A percentile compares a stretch with the other conserved stretches of the same genome.
Conservation (phyloP, 2,797 vertebrate genomes). For the Carcharodon carcharias region DNA sequence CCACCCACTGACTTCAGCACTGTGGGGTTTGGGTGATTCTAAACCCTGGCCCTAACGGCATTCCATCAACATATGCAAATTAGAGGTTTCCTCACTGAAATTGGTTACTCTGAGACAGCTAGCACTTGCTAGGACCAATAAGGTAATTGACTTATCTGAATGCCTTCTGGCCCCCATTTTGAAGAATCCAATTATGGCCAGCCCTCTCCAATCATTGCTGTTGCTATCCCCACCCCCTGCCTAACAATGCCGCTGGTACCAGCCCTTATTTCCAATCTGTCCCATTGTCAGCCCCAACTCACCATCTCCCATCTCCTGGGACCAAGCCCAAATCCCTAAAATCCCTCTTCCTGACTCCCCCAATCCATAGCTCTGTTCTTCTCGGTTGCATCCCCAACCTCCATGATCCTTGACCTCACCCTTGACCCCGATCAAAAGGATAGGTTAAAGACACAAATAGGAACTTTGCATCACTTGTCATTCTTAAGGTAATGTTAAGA, state of each 20-base stretch:
- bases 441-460: not conserved
- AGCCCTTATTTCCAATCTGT: not conserved
- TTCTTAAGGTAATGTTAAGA: not conserved
- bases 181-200: not conserved
- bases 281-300: not conserved
- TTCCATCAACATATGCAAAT: not conserved
- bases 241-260: not conserved
- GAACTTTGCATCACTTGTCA: not conserved
- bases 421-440: not conserved
- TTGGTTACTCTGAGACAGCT: not conserved
- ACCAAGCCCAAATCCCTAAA: not conserved
- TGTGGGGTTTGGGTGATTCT: not conserved
- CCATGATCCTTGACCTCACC: not conserved
- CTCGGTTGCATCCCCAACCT: fast-evolving
- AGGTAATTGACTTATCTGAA: not conserved
- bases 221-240: not conserved
- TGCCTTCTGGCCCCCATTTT: not conserved
- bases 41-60: not conserved
- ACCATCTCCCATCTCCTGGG: not conserved
- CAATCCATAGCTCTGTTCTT: too few species aligned
- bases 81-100: not conserved
- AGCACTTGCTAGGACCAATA: not conserved
- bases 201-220: not conserved
- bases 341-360: not conserved
- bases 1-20: not conserved